A percentile compares a stretch with the other conserved stretches of the same genome.
phyloP scores from a whole-genome alignment of 2,113 vertebrate genomes.

The Haemorhous mexicanus region DNA sequence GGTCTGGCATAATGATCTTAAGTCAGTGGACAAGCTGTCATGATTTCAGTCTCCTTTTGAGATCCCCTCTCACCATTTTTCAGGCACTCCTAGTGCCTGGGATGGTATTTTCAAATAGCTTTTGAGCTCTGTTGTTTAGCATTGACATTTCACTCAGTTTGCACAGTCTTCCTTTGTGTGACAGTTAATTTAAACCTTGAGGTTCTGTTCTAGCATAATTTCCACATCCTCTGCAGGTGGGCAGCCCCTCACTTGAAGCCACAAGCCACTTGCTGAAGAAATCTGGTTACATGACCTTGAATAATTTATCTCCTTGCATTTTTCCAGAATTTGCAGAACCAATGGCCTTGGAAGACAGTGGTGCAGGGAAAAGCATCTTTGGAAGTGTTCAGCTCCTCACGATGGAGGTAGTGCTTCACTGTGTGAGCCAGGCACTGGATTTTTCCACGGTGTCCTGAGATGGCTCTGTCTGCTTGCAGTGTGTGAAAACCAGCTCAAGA shows the following conservation, averaged over 20 bases:
- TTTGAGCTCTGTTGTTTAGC: neutral
- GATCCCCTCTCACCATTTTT: neutral
- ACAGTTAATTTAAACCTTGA: neutral
- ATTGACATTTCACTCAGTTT: neutral
- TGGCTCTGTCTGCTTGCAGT: rapidly evolving
- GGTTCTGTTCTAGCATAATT: neutral
- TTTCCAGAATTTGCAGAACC: neutral
- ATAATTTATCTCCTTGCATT: neutral
- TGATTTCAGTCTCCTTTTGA: neutral
- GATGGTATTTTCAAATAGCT: neutral
- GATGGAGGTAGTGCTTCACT: neutral
- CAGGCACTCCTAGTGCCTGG: neutral
- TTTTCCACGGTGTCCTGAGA: neutral
- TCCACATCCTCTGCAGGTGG: neutral
- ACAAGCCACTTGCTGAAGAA: neutral
- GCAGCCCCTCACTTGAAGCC: neutral
- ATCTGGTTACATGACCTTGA: neutral
- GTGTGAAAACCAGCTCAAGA: neutral
- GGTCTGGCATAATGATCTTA: neutral
- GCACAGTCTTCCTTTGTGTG: neutral
- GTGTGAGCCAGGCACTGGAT: neutral
- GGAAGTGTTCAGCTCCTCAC: neutral
- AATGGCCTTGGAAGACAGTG: no score
- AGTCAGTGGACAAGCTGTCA: neutral
- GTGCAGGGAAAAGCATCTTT: rapidly evolving